Evolutionary conservation across 1,140 invertebrate species (phyloP).

Genomic region (Bombus difficillimus): DNA sequence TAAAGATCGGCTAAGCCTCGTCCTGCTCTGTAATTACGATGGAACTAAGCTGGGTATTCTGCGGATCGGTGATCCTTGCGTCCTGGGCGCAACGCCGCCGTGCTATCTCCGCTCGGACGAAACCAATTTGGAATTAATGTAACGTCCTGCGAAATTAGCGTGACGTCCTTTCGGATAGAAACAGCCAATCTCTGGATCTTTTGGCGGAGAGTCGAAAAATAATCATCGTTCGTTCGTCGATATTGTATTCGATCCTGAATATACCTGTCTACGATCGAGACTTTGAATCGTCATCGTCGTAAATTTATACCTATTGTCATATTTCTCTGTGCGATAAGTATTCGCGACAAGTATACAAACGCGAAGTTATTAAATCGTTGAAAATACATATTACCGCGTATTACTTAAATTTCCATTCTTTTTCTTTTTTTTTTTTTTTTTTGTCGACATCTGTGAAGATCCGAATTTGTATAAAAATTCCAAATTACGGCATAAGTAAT

Average conservation of each 20-base stretch:
- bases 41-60: slow-evolving; percentile 81
- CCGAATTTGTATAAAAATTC: too few species aligned
- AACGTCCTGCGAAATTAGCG: slow-evolving; percentile 77
- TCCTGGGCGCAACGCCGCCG: slow-evolving; percentile 62
- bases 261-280: neutral
- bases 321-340: too few species aligned
- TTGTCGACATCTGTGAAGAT: too few species aligned
- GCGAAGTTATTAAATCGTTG: too few species aligned
- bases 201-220: slow-evolving; percentile 53
- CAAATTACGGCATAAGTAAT: neutral
- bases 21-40: slow-evolving; percentile 80
- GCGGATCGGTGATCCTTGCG: slow-evolving; percentile 80
- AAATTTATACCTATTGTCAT: neutral
- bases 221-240: slow-evolving; percentile 2
- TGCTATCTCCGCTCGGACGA: slow-evolving; percentile 69
- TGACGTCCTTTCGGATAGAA: slow-evolving; percentile 61
- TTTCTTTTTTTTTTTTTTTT: too few species aligned
- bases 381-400: too few species aligned
- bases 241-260: neutral
- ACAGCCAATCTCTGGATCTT: slow-evolving; percentile 24
- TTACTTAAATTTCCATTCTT: too few species aligned
- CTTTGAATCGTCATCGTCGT: neutral
- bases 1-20: slow-evolving; percentile 80
- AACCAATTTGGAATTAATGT: slow-evolving; percentile 83
- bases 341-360: too few species aligned